These are phyloP conservation scores for Periophthalmodon schlosseri DNA, from an alignment of 2,113 vertebrate species.

Conservation along the genomic window DNA sequence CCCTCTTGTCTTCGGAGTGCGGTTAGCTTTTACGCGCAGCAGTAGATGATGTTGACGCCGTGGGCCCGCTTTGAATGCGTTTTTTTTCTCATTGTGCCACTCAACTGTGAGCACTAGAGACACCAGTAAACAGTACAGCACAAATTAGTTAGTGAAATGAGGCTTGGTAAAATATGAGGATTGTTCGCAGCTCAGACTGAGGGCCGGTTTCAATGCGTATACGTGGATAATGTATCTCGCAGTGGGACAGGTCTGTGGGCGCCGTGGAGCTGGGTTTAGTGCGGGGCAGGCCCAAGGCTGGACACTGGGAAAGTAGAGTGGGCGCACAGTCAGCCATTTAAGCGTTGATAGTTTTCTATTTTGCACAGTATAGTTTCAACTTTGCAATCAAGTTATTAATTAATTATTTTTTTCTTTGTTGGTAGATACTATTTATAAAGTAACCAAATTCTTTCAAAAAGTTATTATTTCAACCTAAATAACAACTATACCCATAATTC, in stretches of 20 bases:
- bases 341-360: neutral
- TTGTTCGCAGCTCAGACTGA: neutral
- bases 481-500: neutral
- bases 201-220: neutral
- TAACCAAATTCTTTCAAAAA: neutral
- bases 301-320: neutral
- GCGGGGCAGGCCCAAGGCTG: neutral
- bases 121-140: neutral
- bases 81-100: neutral
- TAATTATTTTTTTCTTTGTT: neutral
- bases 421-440: neutral
- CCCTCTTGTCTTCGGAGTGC: neutral
- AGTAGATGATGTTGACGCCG: neutral
- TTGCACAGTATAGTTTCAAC: neutral
- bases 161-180: neutral
- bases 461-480: neutral
- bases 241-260: neutral
- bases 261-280: neutral
- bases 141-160: neutral
- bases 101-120: neutral
- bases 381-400: neutral
- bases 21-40: constrained; percentile 30
- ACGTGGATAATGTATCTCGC: neutral
- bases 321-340: neutral
- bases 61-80: constrained; percentile 35